Base-by-base conservation (phyloP, 1,140 invertebrate genomes). In the Macrostomum lignano region DNA sequence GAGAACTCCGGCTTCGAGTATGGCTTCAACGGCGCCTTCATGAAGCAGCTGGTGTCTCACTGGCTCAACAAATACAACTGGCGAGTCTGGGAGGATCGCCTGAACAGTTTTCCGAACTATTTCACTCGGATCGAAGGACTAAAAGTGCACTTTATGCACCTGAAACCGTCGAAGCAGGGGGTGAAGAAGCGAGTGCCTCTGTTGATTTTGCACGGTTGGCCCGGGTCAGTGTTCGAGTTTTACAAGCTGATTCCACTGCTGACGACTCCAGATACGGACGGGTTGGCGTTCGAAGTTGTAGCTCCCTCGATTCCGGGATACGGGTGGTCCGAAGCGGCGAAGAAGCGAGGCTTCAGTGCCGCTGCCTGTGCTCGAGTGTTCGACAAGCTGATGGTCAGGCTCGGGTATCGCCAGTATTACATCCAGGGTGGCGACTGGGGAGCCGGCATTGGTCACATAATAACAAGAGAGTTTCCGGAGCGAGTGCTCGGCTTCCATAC, bases 201-300 rank as follows among this genome's bases (percentile, higher is more conserved):
- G 14, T 44, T 84, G 1, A 15, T 86, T 1, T 42, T 76, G 3
- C 77, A 86, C 45, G 78, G 79, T 10, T 88, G 78, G 79, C 79
- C 79, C 2, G 76, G 75, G 1, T 74, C 73, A 0, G 61, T 82
- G 2, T 60, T 71, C 7, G 76, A 84, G 51, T 82, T 81, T 48
- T 72, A 73, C 40, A 71, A 75, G 43, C 60, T 77, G 1, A 69
- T 74, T 30, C 72, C 72, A 0, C 34, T 70, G 3, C 52, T 77
- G 1, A 71, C 65, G n/a, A 23, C 11, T n/a, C 25, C 29, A 19
- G 60, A 1, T 56, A 66, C 3, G 51, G 56, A 29, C 48, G 13
- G 25, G 24, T 13, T 58, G 25, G 14, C 25, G 2, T 71, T 78
- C 42, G 73, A 79, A 52, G 55, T 79, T 1, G 64, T 82, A 13